Conservation (phyloP, 2,113 vertebrate species). For the Ceratotherium simum region DNA sequence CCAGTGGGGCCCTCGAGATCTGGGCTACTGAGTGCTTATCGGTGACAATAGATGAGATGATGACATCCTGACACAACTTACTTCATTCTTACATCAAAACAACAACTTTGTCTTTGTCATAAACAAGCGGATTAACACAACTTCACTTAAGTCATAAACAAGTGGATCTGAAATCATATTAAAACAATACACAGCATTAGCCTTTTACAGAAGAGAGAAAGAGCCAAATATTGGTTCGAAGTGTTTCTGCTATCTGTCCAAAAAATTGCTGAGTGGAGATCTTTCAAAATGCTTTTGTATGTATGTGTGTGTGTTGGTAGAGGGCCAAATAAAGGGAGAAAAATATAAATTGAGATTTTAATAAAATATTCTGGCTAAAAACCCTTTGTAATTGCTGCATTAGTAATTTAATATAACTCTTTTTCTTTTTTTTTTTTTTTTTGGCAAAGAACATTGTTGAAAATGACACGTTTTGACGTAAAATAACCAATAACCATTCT, state of each 20-base stretch:
- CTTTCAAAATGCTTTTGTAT: not conserved
- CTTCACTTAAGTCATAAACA: not conserved
- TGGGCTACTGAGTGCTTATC: not conserved
- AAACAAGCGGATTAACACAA: not conserved
- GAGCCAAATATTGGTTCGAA: not conserved
- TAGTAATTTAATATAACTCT: not conserved
- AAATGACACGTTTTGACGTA: not conserved
- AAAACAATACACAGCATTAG: not conserved
- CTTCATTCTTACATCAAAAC: not conserved
- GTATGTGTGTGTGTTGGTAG: not conserved
- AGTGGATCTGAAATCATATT: not conserved
- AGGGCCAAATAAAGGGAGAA: not conserved
- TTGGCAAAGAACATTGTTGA: not conserved
- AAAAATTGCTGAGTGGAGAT: not conserved
- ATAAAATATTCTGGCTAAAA: not conserved
- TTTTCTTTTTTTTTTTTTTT: not conserved
- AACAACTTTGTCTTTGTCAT: not conserved
- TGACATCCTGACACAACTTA: not conserved
- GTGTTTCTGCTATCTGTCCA: not conserved
- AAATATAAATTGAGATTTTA: not conserved
- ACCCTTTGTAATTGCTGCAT: not conserved
- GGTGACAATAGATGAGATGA: not conserved
- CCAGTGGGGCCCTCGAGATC: not conserved
- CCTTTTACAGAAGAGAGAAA: not conserved
- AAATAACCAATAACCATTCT: no score